Conservation (phyloP, 1,140 invertebrate genomes). For the Brachystomella parvula region DNA sequence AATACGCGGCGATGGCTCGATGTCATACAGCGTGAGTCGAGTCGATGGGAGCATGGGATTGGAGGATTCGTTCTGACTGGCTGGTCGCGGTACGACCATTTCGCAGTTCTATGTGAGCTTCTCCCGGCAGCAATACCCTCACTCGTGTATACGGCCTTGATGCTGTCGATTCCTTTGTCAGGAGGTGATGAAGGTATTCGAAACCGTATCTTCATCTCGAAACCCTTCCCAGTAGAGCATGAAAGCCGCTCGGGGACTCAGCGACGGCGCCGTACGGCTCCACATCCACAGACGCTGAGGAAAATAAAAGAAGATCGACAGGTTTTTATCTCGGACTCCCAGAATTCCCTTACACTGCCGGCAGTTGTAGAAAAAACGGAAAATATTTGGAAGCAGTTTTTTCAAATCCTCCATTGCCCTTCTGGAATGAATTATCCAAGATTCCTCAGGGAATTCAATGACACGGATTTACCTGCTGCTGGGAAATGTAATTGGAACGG, state of each 20-base stretch:
- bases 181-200: constrained; percentile 12
- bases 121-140: constrained; percentile 75
- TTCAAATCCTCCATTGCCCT: constrained; percentile 30
- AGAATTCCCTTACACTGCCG: not conserved
- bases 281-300: constrained; percentile 2
- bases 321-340: not conserved
- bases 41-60: constrained; percentile 53
- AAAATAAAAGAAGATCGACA: not conserved
- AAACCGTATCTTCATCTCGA: constrained; percentile 30
- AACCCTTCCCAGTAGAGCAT: not conserved
- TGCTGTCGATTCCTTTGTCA: constrained; percentile 22
- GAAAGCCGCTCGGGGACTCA: not conserved
- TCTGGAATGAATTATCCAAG: constrained; percentile 15
- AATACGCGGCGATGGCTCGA: constrained; percentile 66
- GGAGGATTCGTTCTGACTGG: constrained; percentile 44
- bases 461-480: constrained; percentile 30
- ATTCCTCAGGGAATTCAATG: constrained; percentile 17
- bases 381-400: not conserved
- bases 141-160: constrained; percentile 43
- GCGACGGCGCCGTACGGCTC: not conserved
- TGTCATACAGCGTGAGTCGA: constrained; percentile 51
- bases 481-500: constrained; percentile 37
- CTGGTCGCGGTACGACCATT: constrained; percentile 69
- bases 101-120: constrained; percentile 83
- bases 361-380: not conserved